Conservation (phyloP, 2,797 vertebrate species). For the Forpus xanthops region DNA sequence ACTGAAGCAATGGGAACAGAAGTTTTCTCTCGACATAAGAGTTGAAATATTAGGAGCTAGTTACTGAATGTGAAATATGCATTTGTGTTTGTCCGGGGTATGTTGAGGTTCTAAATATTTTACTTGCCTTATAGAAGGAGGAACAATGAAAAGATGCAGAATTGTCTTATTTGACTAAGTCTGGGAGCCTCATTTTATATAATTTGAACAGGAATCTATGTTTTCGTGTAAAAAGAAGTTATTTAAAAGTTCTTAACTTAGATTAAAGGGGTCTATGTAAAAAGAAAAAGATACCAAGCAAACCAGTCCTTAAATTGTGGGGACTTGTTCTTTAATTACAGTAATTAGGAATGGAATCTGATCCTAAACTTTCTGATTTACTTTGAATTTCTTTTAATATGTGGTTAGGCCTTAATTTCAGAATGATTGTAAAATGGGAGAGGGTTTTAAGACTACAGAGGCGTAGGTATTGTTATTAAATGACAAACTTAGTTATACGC, state of each 20-base stretch:
- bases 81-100: neutral
- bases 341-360: conserved; percentile 67
- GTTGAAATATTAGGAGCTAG: neutral
- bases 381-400: conserved; percentile 45
- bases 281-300: neutral
- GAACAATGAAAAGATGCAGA: neutral
- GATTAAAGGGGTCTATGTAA: conserved; percentile 32
- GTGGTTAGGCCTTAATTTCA: conserved; percentile 48
- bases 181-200: neutral
- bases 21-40: neutral
- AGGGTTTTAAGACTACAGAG: neutral
- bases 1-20: neutral
- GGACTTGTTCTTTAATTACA: conserved; percentile 65
- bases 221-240: neutral
- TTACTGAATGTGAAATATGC: neutral
- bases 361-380: conserved; percentile 64
- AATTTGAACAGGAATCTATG: neutral
- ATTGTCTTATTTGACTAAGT: neutral
- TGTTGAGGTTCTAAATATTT: neutral
- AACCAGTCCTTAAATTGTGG: conserved; percentile 62
- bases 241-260: conserved; percentile 22
- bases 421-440: conserved; percentile 39
- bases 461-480: neutral
- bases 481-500: neutral
- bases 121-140: neutral